phyloP scores from a whole-genome alignment of 2,113 vertebrate genomes.

The Hystrix cristata region DNA sequence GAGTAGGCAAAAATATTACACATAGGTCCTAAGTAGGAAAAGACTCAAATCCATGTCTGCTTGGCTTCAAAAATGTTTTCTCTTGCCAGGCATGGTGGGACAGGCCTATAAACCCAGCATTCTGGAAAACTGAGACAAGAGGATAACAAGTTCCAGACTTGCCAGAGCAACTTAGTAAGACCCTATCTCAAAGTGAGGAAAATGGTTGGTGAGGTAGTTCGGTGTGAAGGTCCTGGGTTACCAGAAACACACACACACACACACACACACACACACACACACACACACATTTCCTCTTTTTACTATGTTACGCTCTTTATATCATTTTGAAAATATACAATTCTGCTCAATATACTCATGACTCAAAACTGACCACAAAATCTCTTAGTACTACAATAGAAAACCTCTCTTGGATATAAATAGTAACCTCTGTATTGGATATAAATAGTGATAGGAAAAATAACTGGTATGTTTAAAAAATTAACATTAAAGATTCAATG shows the following conservation, averaged over 20 bases:
- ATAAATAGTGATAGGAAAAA: conserved; percentile 44
- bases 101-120: neutral
- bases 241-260: neutral
- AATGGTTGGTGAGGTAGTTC: neutral
- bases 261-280: neutral
- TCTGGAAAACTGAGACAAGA: neutral
- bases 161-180: neutral
- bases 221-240: neutral
- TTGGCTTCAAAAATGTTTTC: neutral
- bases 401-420: conserved; percentile 21
- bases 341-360: neutral
- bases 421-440: neutral
- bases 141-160: neutral
- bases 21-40: neutral
- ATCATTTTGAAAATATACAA: conserved; percentile 17
- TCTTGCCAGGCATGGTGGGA: neutral
- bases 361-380: conserved; percentile 18
- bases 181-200: neutral
- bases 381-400: neutral
- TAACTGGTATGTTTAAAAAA: neutral
- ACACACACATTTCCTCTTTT: neutral
- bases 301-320: neutral
- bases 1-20: neutral
- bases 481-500: neutral
- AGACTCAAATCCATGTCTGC: neutral